Conservation (phyloP, 2,888 invertebrate genomes). For the Thyatira batis region DNA sequence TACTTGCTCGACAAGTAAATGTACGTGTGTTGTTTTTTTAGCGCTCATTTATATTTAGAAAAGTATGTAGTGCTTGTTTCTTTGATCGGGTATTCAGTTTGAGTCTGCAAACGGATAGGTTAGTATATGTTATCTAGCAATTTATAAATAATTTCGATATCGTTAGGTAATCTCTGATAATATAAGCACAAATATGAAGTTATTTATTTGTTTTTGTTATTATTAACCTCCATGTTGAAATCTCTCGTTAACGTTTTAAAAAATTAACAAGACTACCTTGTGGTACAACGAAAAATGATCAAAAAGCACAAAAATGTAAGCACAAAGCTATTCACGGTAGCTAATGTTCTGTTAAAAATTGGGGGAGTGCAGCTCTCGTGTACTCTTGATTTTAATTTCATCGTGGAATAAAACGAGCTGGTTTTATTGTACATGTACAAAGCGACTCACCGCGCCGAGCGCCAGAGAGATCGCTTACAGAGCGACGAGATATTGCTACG, state of each 20-base stretch:
- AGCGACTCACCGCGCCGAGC: constrained; percentile 20
- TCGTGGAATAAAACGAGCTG: constrained; percentile 41
- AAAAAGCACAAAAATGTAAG: constrained; percentile 20
- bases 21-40: constrained; percentile 32
- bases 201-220: no score
- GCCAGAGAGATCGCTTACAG: neutral
- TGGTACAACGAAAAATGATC: constrained; percentile 4
- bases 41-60: constrained; percentile 21
- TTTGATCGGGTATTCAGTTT: neutral
- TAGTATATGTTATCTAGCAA: neutral
- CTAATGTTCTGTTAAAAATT: constrained; percentile 38
- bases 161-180: no score
- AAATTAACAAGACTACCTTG: constrained; percentile 3
- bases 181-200: no score
- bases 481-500: constrained; percentile 22
- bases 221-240: no score
- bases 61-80: neutral
- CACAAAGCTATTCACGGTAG: constrained; percentile 28
- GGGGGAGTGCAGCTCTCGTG: constrained; percentile 26
- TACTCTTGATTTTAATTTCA: constrained; percentile 50
- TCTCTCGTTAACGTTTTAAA: no score
- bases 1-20: constrained; percentile 15
- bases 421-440: constrained; percentile 32
- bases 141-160: no score
- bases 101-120: neutral